Conservation (phyloP, 2,113 vertebrate species). For the Boulengeromyrus knoepffleri region DNA sequence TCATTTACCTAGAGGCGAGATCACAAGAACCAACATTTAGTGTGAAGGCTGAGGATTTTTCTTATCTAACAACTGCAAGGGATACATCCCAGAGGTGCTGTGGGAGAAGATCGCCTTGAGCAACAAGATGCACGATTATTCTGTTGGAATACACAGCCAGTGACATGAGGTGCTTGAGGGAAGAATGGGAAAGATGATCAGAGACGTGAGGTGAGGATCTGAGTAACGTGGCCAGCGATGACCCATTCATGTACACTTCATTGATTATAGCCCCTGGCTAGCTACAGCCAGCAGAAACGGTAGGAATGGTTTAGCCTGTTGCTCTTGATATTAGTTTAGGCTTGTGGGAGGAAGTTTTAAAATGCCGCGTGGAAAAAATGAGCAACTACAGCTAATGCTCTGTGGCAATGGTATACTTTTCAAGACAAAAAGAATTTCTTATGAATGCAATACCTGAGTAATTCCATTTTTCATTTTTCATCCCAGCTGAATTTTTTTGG, state of each 20-base stretch:
- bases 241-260: constrained; percentile 20
- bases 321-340: constrained; percentile 8
- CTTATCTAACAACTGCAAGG: constrained; percentile 2
- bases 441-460: background rate
- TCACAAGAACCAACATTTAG: background rate
- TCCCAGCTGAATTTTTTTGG: background rate
- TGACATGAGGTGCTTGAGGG: constrained; percentile 18
- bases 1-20: background rate
- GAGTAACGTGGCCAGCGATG: constrained; percentile 8
- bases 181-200: constrained; percentile 16
- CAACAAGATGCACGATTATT: constrained; percentile 18
- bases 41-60: background rate
- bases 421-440: background rate
- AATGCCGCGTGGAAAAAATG: background rate
- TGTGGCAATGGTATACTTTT: background rate
- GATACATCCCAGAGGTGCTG: background rate
- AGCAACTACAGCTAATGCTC: background rate
- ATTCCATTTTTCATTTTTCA: background rate
- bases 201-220: constrained; percentile 7
- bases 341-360: constrained; percentile 1
- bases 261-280: constrained; percentile 24
- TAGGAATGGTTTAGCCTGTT: constrained; percentile 16
- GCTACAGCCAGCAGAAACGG: background rate
- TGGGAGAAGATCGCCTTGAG: constrained; percentile 15
- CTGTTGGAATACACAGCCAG: constrained; percentile 6